phyloP scores from a whole-genome alignment of 1,140 invertebrate species.

The Portunus trituberculatus region DNA sequence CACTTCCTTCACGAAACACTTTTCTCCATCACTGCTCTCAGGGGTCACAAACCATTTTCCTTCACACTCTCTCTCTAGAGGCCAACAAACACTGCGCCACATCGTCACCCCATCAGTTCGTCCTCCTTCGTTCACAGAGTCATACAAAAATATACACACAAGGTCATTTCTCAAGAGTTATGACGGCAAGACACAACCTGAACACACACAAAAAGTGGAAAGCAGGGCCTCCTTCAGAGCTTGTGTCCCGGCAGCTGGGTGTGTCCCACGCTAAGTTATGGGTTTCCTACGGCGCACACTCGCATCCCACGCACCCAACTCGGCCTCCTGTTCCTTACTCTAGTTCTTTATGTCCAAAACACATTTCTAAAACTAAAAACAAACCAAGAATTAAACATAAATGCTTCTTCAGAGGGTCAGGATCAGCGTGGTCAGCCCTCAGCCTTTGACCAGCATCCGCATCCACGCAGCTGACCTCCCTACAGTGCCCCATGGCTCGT shows the following conservation, averaged over 20 bases:
- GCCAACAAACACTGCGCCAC: background rate
- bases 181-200: background rate
- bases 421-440: background rate
- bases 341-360: background rate
- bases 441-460: background rate
- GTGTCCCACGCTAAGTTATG: background rate
- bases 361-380: background rate
- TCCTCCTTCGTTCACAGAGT: background rate
- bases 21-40: too few relatives aligned
- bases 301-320: background rate
- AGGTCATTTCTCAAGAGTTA: background rate
- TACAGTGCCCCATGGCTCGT: constrained; percentile 9
- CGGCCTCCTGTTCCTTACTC: background rate
- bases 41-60: too few relatives aligned
- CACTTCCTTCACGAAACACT: too few relatives aligned
- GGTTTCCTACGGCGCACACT: background rate
- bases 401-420: background rate
- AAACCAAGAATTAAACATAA: background rate
- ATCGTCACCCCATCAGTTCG: background rate
- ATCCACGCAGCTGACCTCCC: background rate
- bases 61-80: too few relatives aligned
- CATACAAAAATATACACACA: background rate
- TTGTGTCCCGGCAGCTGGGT: background rate
- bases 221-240: background rate
- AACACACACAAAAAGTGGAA: too few relatives aligned